phyloP scores from a whole-genome alignment of 2,888 invertebrate species.

The Apoda limacodes region DNA sequence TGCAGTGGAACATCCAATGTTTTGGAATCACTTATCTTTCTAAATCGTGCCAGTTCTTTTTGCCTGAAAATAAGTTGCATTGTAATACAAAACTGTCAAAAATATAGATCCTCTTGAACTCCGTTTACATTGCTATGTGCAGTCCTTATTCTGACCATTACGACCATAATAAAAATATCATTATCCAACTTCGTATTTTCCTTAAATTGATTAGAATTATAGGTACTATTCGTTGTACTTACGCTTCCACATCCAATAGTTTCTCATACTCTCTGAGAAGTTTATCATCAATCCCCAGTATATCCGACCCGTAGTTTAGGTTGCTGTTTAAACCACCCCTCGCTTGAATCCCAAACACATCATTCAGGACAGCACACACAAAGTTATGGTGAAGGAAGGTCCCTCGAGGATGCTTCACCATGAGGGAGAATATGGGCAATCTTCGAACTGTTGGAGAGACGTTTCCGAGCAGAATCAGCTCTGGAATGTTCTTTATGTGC shows the following conservation, averaged over 20 bases:
- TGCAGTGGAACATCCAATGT: constrained; percentile 53
- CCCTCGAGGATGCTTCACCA: constrained; percentile 84
- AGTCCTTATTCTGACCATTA: constrained; percentile 6
- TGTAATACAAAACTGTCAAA: too few relatives aligned
- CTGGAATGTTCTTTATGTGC: constrained; percentile 83
- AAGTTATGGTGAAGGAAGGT: constrained; percentile 91
- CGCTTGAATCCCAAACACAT: constrained; percentile 92
- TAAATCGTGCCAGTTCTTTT: constrained; percentile 51
- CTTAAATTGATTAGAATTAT: too few relatives aligned
- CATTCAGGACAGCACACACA: constrained; percentile 87
- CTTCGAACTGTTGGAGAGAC: constrained; percentile 74
- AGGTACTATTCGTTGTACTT: constrained; percentile 27
- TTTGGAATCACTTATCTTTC: constrained; percentile 53
- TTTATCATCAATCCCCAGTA: constrained; percentile 84
- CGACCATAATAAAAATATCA: too few relatives aligned
- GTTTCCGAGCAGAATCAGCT: constrained; percentile 82
- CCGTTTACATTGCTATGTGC: neutral
- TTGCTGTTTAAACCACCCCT: constrained; percentile 85
- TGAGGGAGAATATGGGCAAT: constrained; percentile 87
- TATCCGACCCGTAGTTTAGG: constrained; percentile 85
- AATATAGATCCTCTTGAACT: constrained; percentile 2
- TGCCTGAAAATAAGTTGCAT: constrained; percentile 39
- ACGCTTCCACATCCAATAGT: constrained; percentile 57
- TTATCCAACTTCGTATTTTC: too few relatives aligned
- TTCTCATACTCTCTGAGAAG: constrained; percentile 82